Base-by-base conservation (phyloP, 2,113 vertebrate genomes). In the Bombycilla garrulus region DNA sequence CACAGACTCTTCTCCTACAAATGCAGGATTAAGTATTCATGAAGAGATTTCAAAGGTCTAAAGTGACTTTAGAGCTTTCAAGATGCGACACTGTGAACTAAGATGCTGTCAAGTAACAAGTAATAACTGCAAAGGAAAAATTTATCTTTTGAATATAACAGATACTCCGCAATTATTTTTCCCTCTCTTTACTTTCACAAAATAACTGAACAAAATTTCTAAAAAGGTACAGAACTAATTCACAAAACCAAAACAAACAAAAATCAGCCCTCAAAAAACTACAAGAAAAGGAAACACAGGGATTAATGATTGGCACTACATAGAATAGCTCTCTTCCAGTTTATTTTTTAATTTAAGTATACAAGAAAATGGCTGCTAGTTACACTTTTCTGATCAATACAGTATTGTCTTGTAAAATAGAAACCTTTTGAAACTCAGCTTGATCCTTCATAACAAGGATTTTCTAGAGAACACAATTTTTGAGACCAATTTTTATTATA, bases 11-110 rank as follows among this genome's bases (percentile, higher is more conserved):
- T 94, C 67, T 66, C 44, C 82, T 90, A 86, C 48, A 94, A 96
- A 96, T 92, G 88, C 65, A 83, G 82, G 90, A 96, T 93, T 88
- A 96, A 96, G 92, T 93, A 95, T 95, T 94, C 91, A 96, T 94
- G 90, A 95, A 69, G 71, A 88, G 74, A 94, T 93, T 95, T 96
- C 88, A 94, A 80, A 95, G 87, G 90, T 94, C 90, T 91, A 88
- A 94, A 95, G 93, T 90, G 67, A 95, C 92, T 88, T 77, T 57
- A 88, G 79, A 96, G 82, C 90, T 92, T 97, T 96, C 93, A 96
- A 94, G 79, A 94, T 74, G 82, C 1, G 3, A 93, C 88, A 86
- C 33, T 44, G 66, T 90, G 85, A 92, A 96, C 90, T 94, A 93
- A 94, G 90, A 73, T 60, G 57, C 60, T 92, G 88, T 81, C 82